Evolutionary conservation across 2,113 vertebrate species (phyloP), one percentile per base, ranked within the genome.

Genomic region (Chloropsis hardwickii): DNA sequence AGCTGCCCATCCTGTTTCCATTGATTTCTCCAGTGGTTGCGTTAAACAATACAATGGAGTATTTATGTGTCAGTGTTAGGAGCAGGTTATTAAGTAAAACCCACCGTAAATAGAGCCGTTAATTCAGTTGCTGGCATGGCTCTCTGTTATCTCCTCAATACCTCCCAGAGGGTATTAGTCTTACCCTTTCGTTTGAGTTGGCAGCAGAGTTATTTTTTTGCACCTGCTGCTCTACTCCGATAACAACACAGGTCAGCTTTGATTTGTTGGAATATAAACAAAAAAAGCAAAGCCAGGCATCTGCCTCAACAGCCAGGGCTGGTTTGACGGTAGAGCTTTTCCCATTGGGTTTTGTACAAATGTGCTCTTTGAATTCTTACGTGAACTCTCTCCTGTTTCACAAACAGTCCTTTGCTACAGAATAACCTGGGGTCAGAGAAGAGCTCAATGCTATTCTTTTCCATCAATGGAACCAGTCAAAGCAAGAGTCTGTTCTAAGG

Each of bases 181-280:
- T 95, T 97, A 95, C 94, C 95, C 94, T 97, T 97, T 97, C 96
- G 69, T 98, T 98, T 98, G 97, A 97, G 96, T 98, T 98, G 98
- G 98, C 98, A 98, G 97, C 95, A 47, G 77, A 86, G 95, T 88
- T 96, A 93, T 97, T 97, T 97, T 97, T 97, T 97, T 98, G 97
- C 98, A 98, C 98, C 98, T 98, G 98, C 97, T 98, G 95, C 96
- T 96, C 96, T 97, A 92, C 96, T 98, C 97, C 10, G 94, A 98
- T 98, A 98, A 97, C 97, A 97, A 93, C 86, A 91, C 95, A 97
- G 97, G 97, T 98, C 97, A 98, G 94, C 97, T 98, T 98, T 98
- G 97, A 98, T 98, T 98, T 98, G 97, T 95, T 97, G 97, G 95
- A 97, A 95, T 98, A 98, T 97, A 98, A 98, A 98, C 97, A 98